Base-by-base conservation (phyloP, 1,140 invertebrate genomes). In the Pseudomyrmex gracilis region DNA sequence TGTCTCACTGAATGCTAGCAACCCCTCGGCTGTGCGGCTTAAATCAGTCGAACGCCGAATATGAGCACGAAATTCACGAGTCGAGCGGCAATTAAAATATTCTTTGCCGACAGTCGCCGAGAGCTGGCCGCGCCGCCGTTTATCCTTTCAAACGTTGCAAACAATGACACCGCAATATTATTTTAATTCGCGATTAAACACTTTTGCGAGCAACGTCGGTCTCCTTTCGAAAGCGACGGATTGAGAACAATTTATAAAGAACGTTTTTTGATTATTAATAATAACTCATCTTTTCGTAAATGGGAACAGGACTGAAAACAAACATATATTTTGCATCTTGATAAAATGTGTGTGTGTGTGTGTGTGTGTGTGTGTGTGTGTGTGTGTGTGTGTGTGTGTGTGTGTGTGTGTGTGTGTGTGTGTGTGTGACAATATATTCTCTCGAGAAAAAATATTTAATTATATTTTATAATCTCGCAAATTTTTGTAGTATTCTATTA, bases 1-100 rank as follows among this genome's bases (percentile, higher is more conserved):
- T 90, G 90, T 93, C 93, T 93, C 91, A 90, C 89, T 91, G 90
- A 93, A 93, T 91, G 90, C 83, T 91, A 88, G 85, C 91, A 90
- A 90, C 90, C 92, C 92, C 92, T 87, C 89, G 85, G 87, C 85
- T 80, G 82, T 90, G 85, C 84, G 86, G 85, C 84, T 90, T 86
- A 91, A 92, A 93, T 91, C 91, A 92, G 88, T 92, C 87, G 90
- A 91, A 90, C 84, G 83, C 88, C 87, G 86, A 92, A 93, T 88
- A 87, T 89, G 80, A 89, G 84, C 82, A 85, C 82, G 84, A 90
- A 88, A 90, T 91, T 89, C 84, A 86, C 86, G 90, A 87, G 86
- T 90, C 87, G 88, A 76, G 83, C 85, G 83, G 88, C 90, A 92
- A 92, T 92, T 92, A 92, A 91, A 91, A 92, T 91, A 91, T 90